Base-by-base conservation (phyloP, 37 sponge, comb jelly and placozoan genomes). In the Halichondria panicea region DNA sequence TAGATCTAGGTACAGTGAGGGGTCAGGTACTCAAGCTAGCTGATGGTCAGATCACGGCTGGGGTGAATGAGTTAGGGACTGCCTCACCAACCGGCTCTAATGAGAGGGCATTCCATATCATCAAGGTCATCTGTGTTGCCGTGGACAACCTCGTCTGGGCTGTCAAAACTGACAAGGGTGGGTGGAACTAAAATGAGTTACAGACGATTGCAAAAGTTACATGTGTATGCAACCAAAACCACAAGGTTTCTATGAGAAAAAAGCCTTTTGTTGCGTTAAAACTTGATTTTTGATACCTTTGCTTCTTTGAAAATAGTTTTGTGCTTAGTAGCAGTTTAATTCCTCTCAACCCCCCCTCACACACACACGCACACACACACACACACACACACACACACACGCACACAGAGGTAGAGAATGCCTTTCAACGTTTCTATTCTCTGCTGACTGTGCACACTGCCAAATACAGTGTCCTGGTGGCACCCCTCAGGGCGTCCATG, bases 391-490 rank as follows among this genome's bases (percentile, higher is more conserved):
- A n/a, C n/a, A n/a, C n/a, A n/a, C n/a, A n/a, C n/a, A n/a, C n/a
- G n/a, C n/a, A n/a, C n/a, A n/a, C 66, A 85, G 86, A 85, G 28
- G 44, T 62, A 4, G 77, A 81, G 41, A 61, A 76, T 18, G 55
- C 76, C 9, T 81, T 76, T 54, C 82, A 59, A 18, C 82, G 81
- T 13, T 59, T 88, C 24, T 76, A 77, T 1, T 68, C 77, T 24
- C 36, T 88, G 66, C 63, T 88, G 59, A 48, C 67, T n/a, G 88
- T 81, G 18, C 68, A 80, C 69, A 81, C 88, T 32, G 21, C 56
- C 53, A 88, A 81, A 43, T 58, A 76, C n/a, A 77, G 60, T 66
- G 72, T 88, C 18, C 34, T 88, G n/a, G 80, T 81, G 19, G 71
- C 88, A 6, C 77, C 82, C 28, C 76, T 88, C 27, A 59, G 88